Percentiles rank a stretch among this genome's conserved stretches.
phyloP scores from a whole-genome alignment of 2,888 invertebrate genomes.

The Drosophila fungiperda region DNA sequence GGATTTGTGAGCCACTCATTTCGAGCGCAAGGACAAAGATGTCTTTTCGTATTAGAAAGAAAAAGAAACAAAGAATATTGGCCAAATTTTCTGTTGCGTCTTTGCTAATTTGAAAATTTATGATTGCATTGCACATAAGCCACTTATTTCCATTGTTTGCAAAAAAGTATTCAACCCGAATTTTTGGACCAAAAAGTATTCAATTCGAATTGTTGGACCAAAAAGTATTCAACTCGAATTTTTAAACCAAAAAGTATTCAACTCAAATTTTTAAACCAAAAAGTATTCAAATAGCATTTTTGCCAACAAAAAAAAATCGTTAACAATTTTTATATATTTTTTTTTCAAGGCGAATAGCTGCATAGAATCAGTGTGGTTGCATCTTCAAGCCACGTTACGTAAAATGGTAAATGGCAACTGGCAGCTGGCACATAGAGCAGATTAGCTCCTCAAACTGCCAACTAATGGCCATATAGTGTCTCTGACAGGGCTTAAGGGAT shows the following conservation, averaged over 20 bases:
- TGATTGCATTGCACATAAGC: neutral
- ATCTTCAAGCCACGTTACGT: neutral
- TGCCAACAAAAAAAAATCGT: too few relatives aligned
- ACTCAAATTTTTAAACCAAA: too few relatives aligned
- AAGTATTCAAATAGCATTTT: too few relatives aligned
- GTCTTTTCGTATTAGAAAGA: neutral
- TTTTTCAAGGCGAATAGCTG: neutral
- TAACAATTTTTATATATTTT: too few relatives aligned
- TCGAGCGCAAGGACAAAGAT: neutral
- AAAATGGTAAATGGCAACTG: too few relatives aligned
- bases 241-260: neutral
- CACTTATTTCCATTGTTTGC: neutral
- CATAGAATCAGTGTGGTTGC: neutral
- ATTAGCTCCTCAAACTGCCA: neutral
- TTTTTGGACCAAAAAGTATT: too few relatives aligned
- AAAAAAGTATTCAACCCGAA: neutral
- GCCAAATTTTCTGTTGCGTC: neutral
- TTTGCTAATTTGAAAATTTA: neutral
- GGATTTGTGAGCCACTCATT: conserved; percentile 18
- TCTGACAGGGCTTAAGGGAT: conserved; percentile 1
- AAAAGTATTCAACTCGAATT: too few relatives aligned
- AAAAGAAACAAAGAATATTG: neutral
- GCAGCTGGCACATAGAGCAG: neutral
- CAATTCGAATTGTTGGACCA: too few relatives aligned
- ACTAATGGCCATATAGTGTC: neutral